Percentiles rank a stretch among this genome's conserved stretches.
phyloP scores from a whole-genome alignment of 1,140 invertebrate species.

The Microplitis demolitor region DNA sequence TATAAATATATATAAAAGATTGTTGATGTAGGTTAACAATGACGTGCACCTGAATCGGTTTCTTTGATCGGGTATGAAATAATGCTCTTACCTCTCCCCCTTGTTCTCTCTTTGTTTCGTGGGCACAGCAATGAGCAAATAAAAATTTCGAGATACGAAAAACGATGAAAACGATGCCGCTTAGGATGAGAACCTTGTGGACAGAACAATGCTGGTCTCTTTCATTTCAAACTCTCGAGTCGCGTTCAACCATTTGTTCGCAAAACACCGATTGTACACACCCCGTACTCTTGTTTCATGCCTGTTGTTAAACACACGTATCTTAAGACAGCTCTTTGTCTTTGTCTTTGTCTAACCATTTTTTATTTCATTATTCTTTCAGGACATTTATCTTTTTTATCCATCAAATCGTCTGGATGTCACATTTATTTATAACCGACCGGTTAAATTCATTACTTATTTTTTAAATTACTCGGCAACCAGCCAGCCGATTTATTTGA shows the following conservation, averaged over 20 bases:
- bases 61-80: constrained; percentile 6
- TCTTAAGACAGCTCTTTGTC: background rate
- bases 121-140: no score
- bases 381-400: background rate
- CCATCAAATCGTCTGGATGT: background rate
- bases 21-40: constrained; percentile 52
- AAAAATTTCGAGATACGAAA: background rate
- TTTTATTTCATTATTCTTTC: background rate
- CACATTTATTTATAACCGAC: no score
- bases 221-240: constrained; percentile 1
- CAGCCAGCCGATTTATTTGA: no score
- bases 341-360: no score
- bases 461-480: no score
- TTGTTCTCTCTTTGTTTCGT: no score
- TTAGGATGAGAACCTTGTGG: constrained; percentile 22
- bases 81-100: background rate
- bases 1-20: background rate
- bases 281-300: background rate
- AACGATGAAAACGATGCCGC: background rate
- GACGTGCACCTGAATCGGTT: constrained; percentile 51
- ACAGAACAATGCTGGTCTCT: constrained; percentile 52
- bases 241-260: constrained; percentile 55
- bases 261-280: constrained; percentile 55
- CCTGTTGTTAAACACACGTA: constrained; percentile 20
- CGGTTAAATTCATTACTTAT: no score